Evolutionary conservation across 2,113 vertebrate genomes (phyloP).

Genomic region (Odontesthes bonariensis): DNA sequence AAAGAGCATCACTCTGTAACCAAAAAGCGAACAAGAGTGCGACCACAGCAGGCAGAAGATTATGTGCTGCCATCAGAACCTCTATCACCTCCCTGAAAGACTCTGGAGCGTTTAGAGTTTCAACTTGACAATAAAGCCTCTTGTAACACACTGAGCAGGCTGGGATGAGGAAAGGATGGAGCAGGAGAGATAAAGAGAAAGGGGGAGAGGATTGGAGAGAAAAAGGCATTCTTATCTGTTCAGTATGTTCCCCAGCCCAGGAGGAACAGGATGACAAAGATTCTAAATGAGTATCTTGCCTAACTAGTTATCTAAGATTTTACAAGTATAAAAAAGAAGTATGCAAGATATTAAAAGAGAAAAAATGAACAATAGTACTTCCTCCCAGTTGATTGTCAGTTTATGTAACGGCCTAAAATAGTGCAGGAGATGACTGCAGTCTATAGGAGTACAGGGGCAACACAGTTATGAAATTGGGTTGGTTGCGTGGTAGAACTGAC

Average conservation of each 20-base stretch:
- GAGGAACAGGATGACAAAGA: constrained; percentile 48
- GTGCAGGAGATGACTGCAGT: constrained; percentile 33
- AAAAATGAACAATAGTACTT: constrained; percentile 35
- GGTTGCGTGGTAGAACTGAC: constrained; percentile 22
- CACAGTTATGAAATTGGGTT: constrained; percentile 28
- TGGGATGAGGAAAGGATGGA: constrained; percentile 5
- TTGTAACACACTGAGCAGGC: constrained; percentile 30
- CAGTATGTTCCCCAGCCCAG: constrained; percentile 29
- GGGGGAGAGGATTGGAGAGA: constrained; percentile 12
- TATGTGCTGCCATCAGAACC: constrained; percentile 47
- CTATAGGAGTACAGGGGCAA: constrained; percentile 18
- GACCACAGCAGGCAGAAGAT: constrained; percentile 47
- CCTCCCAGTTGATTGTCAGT: constrained; percentile 41
- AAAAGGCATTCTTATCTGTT: constrained; percentile 51
- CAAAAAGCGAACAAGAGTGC: constrained; percentile 27
- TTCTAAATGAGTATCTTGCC: constrained; percentile 50
- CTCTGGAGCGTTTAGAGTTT: constrained; percentile 47
- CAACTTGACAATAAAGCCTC: constrained; percentile 52
- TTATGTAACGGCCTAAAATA: constrained; percentile 46
- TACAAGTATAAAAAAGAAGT: constrained; percentile 26
- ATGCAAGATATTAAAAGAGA: constrained; percentile 44
- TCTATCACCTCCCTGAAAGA: constrained; percentile 44
- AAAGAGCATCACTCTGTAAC: constrained; percentile 39
- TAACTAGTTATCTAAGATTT: constrained; percentile 53
- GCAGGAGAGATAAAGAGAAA: constrained; percentile 20